phyloP scores from a whole-genome alignment of 2,797 vertebrate genomes.

The Eutrigla gurnardus region DNA sequence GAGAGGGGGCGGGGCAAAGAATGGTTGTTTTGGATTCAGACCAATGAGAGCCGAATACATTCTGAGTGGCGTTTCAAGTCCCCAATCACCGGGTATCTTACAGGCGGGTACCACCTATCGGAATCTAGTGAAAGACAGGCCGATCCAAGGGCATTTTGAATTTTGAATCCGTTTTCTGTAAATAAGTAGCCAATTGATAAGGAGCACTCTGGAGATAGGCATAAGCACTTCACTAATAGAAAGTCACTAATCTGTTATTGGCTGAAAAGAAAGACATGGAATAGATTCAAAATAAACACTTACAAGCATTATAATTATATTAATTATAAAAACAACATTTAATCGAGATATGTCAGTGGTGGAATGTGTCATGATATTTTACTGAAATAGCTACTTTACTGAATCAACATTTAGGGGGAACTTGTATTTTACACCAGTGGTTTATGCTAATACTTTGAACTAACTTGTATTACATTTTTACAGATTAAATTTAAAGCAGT shows the following conservation, averaged over 20 bases:
- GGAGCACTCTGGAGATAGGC: constrained; percentile 27
- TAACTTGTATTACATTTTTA: no score
- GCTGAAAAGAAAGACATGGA: not conserved
- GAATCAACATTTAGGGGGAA: no score
- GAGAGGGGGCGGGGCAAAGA: not conserved
- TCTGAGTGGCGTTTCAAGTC: constrained; percentile 45
- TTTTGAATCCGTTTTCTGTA: constrained; percentile 65
- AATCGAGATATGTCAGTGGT: not conserved
- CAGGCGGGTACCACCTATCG: not conserved
- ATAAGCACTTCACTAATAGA: constrained; percentile 22
- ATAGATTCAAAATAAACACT: not conserved
- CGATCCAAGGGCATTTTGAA: constrained; percentile 59
- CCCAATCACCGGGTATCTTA: constrained; percentile 50
- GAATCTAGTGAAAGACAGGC: not conserved
- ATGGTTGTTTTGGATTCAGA: constrained; percentile 5
- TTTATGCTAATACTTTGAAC: no score
- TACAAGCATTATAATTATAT: not conserved
- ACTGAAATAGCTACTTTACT: not conserved
- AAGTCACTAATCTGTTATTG: not conserved
- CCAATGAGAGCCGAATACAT: constrained; percentile 49
- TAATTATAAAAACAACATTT: not conserved
- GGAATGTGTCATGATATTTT: not conserved
- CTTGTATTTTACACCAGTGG: not conserved
- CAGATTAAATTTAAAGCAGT: no score
- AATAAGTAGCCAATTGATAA: constrained; percentile 67